Conservation (phyloP, 2,888 invertebrate species). For the Xestia c-nigrum region DNA sequence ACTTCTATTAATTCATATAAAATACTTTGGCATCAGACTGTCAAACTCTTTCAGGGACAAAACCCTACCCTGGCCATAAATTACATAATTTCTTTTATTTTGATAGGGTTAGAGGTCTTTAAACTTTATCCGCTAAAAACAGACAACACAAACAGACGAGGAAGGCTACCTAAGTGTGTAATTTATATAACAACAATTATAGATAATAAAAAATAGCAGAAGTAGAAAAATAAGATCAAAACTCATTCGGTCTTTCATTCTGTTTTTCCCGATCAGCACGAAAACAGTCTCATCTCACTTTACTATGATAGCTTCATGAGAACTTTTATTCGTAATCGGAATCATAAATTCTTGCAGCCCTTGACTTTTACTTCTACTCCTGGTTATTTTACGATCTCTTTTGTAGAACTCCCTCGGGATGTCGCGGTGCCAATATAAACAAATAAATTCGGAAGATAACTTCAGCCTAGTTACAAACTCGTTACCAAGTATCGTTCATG, state of each 20-base stretch:
- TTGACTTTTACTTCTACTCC: conserved; percentile 32
- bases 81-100: not conserved
- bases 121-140: not conserved
- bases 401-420: not conserved
- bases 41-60: not conserved
- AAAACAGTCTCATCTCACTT: conserved; percentile 25
- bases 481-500: conserved; percentile 15
- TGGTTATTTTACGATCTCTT: conserved; percentile 34
- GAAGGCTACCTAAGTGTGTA: not conserved
- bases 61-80: not conserved
- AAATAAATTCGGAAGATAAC: conserved; percentile 29
- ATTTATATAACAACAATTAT: not conserved
- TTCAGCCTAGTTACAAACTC: conserved; percentile 13
- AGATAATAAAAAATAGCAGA: not conserved
- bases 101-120: not conserved
- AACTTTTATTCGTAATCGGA: conserved; percentile 19
- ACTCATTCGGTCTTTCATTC: not conserved
- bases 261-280: conserved; percentile 9
- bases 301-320: not conserved
- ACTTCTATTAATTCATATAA: conserved; percentile 5
- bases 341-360: conserved; percentile 33
- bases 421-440: conserved; percentile 13
- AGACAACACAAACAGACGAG: not conserved
- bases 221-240: conserved; percentile 8
- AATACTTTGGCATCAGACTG: not conserved